phyloP scores from a whole-genome alignment of 2,888 invertebrate genomes.

The Agrotis clavis region DNA sequence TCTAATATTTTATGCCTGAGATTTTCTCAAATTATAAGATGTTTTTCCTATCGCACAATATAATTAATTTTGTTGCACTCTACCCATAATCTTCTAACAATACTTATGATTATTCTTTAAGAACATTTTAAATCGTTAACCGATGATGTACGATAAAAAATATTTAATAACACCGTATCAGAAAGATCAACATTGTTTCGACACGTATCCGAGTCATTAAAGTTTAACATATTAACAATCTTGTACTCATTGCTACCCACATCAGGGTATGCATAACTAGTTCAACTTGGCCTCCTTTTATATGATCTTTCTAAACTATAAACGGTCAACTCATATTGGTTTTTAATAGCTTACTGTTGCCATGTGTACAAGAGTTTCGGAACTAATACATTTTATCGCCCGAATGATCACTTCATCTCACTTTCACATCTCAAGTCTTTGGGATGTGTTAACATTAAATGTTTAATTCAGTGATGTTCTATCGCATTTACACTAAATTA shows the following conservation, averaged over 20 bases:
- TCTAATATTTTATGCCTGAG: too few relatives aligned
- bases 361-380: constrained; percentile 14
- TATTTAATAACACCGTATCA: constrained; percentile 32
- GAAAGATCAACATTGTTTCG: constrained; percentile 32
- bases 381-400: constrained; percentile 29
- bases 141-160: constrained; percentile 23
- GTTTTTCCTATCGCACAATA: neutral
- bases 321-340: too few relatives aligned
- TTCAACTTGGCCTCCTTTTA: too few relatives aligned
- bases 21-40: too few relatives aligned
- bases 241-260: neutral
- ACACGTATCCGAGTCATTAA: constrained; percentile 50
- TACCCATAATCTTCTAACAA: neutral
- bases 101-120: neutral
- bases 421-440: constrained; percentile 42
- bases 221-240: constrained; percentile 42
- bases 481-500: neutral
- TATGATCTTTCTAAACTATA: too few relatives aligned
- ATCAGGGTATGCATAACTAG: too few relatives aligned
- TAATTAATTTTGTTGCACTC: neutral
- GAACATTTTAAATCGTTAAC: neutral
- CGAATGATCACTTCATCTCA: constrained; percentile 16
- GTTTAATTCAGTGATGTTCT: neutral
- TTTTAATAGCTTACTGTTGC: too few relatives aligned
- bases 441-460: constrained; percentile 24